phyloP scores from a whole-genome alignment of 92 coral and sea anemone species.

The Chrysogorgia sp. region DNA sequence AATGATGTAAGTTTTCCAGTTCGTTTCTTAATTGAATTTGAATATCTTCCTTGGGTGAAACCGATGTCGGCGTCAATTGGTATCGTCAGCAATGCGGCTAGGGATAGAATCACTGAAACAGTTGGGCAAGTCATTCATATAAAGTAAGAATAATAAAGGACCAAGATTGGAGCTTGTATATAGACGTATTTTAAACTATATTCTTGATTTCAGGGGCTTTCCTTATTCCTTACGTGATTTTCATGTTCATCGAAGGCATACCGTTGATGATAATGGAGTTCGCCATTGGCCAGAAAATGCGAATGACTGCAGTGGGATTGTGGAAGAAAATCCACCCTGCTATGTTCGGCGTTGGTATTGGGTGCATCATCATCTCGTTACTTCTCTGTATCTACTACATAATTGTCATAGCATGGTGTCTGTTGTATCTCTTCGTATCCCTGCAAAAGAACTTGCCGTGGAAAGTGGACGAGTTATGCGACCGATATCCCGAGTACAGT shows the following conservation, averaged over 20 bases:
- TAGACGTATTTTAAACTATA: too few relatives aligned
- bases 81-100: too few relatives aligned
- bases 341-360: constrained; percentile 92
- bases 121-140: too few relatives aligned
- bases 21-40: too few relatives aligned
- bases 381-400: constrained; percentile 92
- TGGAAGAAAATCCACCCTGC: constrained; percentile 96
- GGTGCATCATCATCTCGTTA: constrained; percentile 86
- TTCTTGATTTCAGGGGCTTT: constrained; percentile 84
- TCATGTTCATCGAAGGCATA: constrained; percentile 98
- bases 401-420: constrained; percentile 95
- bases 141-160: too few relatives aligned
- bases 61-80: too few relatives aligned
- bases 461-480: constrained; percentile 69
- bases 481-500: constrained; percentile 50
- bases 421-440: constrained; percentile 91
- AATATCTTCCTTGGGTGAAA: too few relatives aligned
- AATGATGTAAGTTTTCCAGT: too few relatives aligned
- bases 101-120: too few relatives aligned
- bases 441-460: constrained; percentile 80
- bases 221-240: constrained; percentile 91
- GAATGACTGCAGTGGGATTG: constrained; percentile 88
- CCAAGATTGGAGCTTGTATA: too few relatives aligned
- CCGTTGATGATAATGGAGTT: constrained; percentile 95
- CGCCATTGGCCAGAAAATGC: constrained; percentile 91